phyloP scores from a whole-genome alignment of 2,888 invertebrate genomes.

The Pheosia tremula region DNA sequence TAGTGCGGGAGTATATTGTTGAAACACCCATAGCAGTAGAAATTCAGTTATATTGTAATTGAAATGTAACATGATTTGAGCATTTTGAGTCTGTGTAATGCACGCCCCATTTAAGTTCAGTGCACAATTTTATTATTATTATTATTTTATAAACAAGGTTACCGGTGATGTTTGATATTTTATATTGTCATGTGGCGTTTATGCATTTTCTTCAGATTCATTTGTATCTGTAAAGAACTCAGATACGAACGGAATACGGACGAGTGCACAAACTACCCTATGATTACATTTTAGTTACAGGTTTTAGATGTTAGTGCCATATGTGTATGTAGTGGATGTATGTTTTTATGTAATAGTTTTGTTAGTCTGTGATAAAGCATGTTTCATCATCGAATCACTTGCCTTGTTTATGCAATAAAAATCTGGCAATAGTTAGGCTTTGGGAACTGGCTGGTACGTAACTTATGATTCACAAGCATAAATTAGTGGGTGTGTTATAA shows the following conservation, averaged over 20 bases:
- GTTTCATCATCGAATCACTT: conserved; percentile 67
- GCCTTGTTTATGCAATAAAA: conserved; percentile 58
- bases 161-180: conserved; percentile 23
- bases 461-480: conserved; percentile 30
- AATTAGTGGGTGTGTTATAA: conserved; percentile 30
- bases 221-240: too few relatives aligned
- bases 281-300: conserved; percentile 59
- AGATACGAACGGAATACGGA: too few relatives aligned
- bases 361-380: conserved; percentile 81
- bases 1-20: conserved; percentile 72
- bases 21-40: conserved; percentile 68
- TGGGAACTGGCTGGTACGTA: conserved; percentile 31
- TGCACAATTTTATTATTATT: conserved; percentile 13
- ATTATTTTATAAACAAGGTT: conserved; percentile 21
- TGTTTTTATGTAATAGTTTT: conserved; percentile 67
- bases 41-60: conserved; percentile 78
- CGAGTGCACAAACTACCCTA: conserved; percentile 50
- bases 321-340: conserved; percentile 70
- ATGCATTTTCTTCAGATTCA: too few relatives aligned
- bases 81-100: conserved; percentile 24
- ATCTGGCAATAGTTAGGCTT: conserved; percentile 34
- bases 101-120: conserved; percentile 2
- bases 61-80: conserved; percentile 76
- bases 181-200: conserved; percentile 35
- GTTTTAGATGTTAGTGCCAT: conserved; percentile 78